Percentiles rank a stretch among this genome's conserved stretches.
These are phyloP conservation scores for Xerus rutilus DNA, from an alignment of 2,797 vertebrate species.

Conservation along the genomic window DNA sequence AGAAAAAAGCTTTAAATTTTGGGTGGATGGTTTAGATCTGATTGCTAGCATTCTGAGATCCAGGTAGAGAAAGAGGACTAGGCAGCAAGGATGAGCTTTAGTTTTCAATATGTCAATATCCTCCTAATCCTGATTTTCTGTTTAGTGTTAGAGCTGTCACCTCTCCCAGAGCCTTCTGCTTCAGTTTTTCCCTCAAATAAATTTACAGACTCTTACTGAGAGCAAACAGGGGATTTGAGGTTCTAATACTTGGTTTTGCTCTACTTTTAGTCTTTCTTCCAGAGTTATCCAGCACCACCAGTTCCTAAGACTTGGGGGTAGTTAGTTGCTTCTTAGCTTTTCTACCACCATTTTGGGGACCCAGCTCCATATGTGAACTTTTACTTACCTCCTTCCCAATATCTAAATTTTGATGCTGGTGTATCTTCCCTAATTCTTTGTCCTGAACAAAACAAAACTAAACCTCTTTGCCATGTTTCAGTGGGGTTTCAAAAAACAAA, in stretches of 20 bases:
- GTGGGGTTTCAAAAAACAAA: slow-evolving; percentile 12
- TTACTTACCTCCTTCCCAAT: background rate
- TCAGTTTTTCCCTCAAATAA: background rate
- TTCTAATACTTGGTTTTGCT: background rate
- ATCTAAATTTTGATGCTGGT: background rate
- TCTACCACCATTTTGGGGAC: background rate
- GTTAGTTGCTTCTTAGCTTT: background rate
- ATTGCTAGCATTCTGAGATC: background rate
- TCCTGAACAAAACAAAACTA: background rate
- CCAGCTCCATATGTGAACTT: background rate
- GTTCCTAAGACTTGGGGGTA: background rate
- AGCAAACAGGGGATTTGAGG: background rate
- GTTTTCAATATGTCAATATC: background rate
- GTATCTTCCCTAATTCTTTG: background rate
- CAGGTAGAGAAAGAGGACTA: background rate
- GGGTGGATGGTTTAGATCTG: background rate
- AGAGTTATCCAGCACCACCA: background rate
- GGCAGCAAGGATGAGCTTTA: background rate
- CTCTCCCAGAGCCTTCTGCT: background rate
- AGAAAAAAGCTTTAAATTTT: background rate
- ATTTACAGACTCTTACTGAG: background rate
- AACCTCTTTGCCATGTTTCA: background rate
- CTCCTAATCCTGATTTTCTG: background rate
- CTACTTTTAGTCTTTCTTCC: background rate
- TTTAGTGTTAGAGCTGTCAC: background rate